Conservation (phyloP, 23 tunicate genomes). For the Oikopleura albicans region DNA sequence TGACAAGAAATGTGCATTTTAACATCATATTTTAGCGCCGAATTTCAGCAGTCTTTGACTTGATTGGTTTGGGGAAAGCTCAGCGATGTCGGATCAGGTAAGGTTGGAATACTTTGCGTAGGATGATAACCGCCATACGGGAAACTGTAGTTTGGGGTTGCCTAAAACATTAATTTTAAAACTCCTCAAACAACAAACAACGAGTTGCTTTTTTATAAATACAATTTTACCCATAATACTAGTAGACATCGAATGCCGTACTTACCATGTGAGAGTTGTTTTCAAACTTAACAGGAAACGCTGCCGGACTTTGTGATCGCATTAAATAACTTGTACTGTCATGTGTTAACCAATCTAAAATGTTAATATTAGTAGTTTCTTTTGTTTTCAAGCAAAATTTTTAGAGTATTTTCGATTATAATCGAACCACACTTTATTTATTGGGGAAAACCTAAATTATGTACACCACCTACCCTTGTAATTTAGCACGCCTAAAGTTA, state of each 20-base stretch:
- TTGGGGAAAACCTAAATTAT: too few species aligned
- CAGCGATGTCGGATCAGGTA: not conserved
- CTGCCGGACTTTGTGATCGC: not conserved
- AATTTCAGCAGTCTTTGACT: not conserved
- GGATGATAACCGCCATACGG: not conserved
- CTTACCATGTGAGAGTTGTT: not conserved
- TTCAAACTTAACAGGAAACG: not conserved
- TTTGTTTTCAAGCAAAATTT: too few species aligned
- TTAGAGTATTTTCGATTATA: too few species aligned
- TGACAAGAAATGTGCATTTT: not conserved
- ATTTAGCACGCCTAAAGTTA: too few species aligned
- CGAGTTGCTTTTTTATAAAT: not conserved
- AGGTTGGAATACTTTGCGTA: not conserved
- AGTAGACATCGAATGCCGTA: too few species aligned
- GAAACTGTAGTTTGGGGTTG: not conserved
- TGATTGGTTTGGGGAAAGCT: not conserved
- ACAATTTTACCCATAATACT: not conserved
- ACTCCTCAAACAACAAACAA: not conserved
- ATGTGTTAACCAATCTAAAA: too few species aligned
- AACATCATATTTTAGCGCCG: not conserved
- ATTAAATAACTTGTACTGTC: too few species aligned
- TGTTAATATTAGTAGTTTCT: too few species aligned
- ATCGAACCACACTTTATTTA: too few species aligned
- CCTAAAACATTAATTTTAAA: not conserved
- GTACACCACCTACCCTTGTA: too few species aligned